These are phyloP conservation scores for Sus cebifrons DNA, from an alignment of 2,797 vertebrate genomes.

Conservation along the genomic window DNA sequence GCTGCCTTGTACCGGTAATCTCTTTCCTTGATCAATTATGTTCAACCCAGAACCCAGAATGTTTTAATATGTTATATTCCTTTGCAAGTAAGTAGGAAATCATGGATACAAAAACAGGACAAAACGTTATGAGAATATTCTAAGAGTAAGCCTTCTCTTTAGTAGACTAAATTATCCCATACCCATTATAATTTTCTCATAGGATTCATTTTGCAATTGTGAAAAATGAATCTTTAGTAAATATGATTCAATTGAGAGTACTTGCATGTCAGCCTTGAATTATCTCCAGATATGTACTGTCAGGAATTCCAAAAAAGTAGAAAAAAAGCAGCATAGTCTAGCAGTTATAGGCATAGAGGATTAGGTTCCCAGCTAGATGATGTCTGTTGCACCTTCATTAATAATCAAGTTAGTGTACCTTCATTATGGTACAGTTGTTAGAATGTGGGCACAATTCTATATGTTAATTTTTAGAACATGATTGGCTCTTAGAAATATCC, in stretches of 20 bases:
- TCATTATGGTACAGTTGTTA: background rate
- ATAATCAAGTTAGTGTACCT: background rate
- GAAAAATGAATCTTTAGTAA: background rate
- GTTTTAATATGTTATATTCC: background rate
- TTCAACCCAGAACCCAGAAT: background rate
- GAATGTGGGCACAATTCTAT: background rate
- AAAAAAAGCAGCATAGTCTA: background rate
- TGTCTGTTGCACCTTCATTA: background rate
- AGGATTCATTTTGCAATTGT: background rate
- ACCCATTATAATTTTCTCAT: background rate
- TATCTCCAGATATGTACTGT: background rate
- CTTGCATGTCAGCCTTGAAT: background rate
- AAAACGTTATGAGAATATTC: conserved; percentile 27
- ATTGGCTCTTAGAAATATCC: background rate
- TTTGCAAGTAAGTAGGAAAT: background rate
- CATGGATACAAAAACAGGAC: background rate
- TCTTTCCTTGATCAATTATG: background rate
- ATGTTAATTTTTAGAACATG: background rate
- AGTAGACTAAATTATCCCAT: background rate
- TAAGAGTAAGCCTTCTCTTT: background rate
- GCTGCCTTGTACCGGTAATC: background rate
- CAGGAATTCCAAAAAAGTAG: background rate
- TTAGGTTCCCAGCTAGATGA: background rate
- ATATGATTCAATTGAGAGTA: background rate
- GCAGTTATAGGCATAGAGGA: background rate